Evolutionary conservation across 2,113 vertebrate genomes (phyloP).

Genomic region (Syngnathus typhle): DNA sequence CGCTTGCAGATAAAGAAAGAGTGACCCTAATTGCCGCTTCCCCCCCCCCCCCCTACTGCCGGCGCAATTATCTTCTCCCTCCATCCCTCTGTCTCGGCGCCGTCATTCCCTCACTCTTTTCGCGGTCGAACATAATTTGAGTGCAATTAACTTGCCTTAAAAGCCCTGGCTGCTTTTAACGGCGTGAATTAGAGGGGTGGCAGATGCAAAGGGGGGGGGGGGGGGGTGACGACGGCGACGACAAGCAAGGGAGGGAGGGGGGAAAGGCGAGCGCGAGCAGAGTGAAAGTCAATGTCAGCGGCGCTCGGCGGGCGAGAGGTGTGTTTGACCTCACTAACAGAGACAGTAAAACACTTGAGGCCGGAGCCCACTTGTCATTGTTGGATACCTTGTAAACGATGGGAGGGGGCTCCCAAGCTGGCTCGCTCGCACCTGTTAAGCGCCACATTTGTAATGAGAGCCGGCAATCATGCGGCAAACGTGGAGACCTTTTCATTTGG

Average conservation of each 20-base stretch:
- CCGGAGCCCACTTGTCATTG: constrained; percentile 52
- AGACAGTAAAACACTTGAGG: constrained; percentile 67
- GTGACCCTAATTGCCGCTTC: constrained; percentile 60
- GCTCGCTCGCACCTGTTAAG: constrained; percentile 31
- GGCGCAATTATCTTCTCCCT: constrained; percentile 67
- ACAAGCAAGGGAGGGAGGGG: background rate
- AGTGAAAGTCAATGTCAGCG: constrained; percentile 66
- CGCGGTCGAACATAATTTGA: constrained; percentile 78
- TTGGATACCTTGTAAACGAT: constrained; percentile 48
- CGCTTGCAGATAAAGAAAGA: constrained; percentile 47
- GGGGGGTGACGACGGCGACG: constrained; percentile 18
- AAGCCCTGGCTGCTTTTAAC: constrained; percentile 74
- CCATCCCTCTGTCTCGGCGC: constrained; percentile 45
- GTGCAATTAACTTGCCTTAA: constrained; percentile 80
- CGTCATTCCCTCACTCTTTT: constrained; percentile 64
- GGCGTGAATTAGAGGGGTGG: constrained; percentile 69
- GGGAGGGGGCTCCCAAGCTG: constrained; percentile 21
- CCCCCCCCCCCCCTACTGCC: constrained; percentile 46
- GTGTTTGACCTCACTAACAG: constrained; percentile 67
- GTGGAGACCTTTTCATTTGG: background rate
- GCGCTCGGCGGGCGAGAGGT: constrained; percentile 49
- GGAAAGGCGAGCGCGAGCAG: constrained; percentile 28
- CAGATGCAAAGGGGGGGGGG: constrained; percentile 43
- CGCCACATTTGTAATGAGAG: background rate
- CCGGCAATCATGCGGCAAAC: background rate